A percentile compares a stretch with the other conserved stretches of the same genome.
Evolutionary conservation across 2,113 vertebrate genomes (phyloP).

Genomic region (Sialia sialis): DNA sequence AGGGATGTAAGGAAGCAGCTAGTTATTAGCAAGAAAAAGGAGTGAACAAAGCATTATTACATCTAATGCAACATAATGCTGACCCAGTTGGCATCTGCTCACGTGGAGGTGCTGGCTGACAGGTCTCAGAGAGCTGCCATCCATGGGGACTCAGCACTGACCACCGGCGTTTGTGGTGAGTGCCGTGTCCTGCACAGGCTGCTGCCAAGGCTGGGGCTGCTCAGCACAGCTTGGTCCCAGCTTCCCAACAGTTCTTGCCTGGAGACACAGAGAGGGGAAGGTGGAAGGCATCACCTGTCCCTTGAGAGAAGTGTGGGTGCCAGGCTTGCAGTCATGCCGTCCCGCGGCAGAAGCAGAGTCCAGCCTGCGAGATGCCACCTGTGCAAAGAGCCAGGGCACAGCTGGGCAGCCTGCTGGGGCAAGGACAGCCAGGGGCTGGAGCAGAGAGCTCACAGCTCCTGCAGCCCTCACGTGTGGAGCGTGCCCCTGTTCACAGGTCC

Average conservation of each 20-base stretch:
- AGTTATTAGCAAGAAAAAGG: slow-evolving; percentile 29
- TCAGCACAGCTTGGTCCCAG: accelerated
- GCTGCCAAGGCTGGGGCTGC: background rate
- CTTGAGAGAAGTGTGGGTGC: background rate
- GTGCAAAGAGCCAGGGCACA: background rate
- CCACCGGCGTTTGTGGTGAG: accelerated
- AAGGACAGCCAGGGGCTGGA: background rate
- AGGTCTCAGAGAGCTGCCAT: background rate
- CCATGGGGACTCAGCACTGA: accelerated
- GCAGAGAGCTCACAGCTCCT: background rate
- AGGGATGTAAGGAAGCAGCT: background rate
- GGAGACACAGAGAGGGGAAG: accelerated
- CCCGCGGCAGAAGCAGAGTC: background rate
- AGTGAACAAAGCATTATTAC: background rate
- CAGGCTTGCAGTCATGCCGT: background rate
- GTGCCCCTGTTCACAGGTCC: background rate
- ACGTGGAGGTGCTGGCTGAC: background rate
- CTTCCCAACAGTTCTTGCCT: background rate
- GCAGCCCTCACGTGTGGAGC: accelerated
- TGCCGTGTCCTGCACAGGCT: background rate
- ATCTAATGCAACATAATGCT: background rate
- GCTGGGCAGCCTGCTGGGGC: background rate
- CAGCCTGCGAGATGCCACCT: background rate
- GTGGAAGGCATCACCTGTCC: background rate
- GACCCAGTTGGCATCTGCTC: background rate